Conservation (phyloP, 2,797 vertebrate species). For the Chelmon rostratus region DNA sequence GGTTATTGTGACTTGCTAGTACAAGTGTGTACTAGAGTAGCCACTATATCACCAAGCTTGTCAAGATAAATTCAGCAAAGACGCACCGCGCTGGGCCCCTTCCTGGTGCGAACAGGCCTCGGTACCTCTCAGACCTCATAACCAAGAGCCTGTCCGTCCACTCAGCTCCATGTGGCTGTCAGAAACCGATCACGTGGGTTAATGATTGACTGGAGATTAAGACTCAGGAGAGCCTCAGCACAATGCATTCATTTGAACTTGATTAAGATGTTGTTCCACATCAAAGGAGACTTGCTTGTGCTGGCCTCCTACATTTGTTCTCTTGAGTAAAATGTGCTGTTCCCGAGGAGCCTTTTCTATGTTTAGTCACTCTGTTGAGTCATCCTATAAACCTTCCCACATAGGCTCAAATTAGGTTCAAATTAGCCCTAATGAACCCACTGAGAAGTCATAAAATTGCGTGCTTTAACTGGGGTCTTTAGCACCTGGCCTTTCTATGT, state of each 20-base stretch:
- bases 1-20: neutral
- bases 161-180: conserved; percentile 7
- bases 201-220: conserved; percentile 46
- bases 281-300: neutral
- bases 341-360: conserved; percentile 6
- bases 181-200: conserved; percentile 60
- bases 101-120: neutral
- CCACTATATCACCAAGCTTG: too few species aligned
- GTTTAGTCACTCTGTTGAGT: conserved; percentile 35
- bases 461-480: conserved; percentile 35
- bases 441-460: conserved; percentile 43
- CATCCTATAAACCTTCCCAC: conserved; percentile 34
- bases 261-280: conserved; percentile 8
- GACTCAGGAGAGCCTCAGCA: neutral
- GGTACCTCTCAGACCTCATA: neutral
- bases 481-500: conserved; percentile 20
- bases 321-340: neutral
- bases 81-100: too few species aligned
- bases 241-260: conserved; percentile 1
- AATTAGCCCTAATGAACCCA: conserved; percentile 52
- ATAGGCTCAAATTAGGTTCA: conserved; percentile 45
- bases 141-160: neutral
- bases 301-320: neutral
- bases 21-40: too few species aligned
- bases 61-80: too few species aligned